These are phyloP conservation scores for Atherix ibis DNA, from an alignment of 2,888 invertebrate species.

Conservation along the genomic window DNA sequence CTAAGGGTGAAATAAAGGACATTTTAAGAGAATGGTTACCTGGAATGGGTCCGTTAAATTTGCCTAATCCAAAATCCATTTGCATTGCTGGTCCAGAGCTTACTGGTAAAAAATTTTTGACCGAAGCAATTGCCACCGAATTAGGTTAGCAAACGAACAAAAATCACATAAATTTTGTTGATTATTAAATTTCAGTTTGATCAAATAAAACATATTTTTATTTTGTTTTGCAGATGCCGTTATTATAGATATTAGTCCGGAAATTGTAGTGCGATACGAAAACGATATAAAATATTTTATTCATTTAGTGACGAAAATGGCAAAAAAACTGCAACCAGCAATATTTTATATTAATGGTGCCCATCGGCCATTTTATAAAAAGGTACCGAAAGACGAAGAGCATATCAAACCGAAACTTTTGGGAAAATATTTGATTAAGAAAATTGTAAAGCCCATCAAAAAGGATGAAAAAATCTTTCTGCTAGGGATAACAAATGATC, in stretches of 20 bases:
- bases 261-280: slow-evolving; percentile 41
- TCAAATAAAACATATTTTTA: neutral
- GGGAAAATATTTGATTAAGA: slow-evolving; percentile 35
- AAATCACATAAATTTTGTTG: too few species aligned
- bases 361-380: slow-evolving; percentile 40
- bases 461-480: slow-evolving; percentile 38
- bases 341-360: slow-evolving; percentile 40
- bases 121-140: slow-evolving; percentile 54
- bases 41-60: slow-evolving; percentile 26
- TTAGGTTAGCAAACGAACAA: slow-evolving; percentile 29
- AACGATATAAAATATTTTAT: slow-evolving; percentile 44
- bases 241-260: slow-evolving; percentile 47
- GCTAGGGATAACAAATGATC: slow-evolving; percentile 37
- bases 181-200: too few species aligned
- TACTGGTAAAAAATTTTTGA: slow-evolving; percentile 51
- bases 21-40: slow-evolving; percentile 35
- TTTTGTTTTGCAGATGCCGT: slow-evolving; percentile 33
- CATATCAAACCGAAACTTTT: slow-evolving; percentile 36
- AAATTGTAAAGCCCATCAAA: slow-evolving; percentile 37
- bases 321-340: slow-evolving; percentile 42
- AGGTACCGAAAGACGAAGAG: slow-evolving; percentile 27
- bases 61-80: slow-evolving; percentile 39
- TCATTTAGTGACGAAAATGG: slow-evolving; percentile 45
- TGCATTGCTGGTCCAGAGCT: slow-evolving; percentile 49
- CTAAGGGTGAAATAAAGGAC: slow-evolving; percentile 39